Percentiles rank a stretch among this genome's conserved stretches.
Conservation (phyloP, 2,888 invertebrate species). For the Cryptus armator region DNA sequence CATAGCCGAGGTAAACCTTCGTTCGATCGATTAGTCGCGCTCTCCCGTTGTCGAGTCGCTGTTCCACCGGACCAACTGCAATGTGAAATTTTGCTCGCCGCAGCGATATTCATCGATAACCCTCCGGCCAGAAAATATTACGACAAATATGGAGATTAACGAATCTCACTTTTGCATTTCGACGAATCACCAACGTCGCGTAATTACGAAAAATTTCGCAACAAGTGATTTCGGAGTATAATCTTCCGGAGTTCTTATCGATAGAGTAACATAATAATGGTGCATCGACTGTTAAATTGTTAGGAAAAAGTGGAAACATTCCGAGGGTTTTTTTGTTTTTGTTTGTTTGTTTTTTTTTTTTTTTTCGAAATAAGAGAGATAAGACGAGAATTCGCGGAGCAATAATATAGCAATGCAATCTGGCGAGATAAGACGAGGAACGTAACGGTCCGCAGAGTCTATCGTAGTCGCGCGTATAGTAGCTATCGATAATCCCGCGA, state of each 20-base stretch:
- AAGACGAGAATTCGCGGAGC: conserved; percentile 38
- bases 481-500: conserved; percentile 70
- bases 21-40: conserved; percentile 65
- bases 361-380: neutral
- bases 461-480: conserved; percentile 54
- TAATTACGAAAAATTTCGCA: too few relatives aligned
- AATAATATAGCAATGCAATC: conserved; percentile 64
- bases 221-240: too few relatives aligned
- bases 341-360: neutral
- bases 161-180: too few relatives aligned
- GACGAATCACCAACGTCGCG: too few relatives aligned
- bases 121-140: neutral
- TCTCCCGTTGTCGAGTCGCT: conserved; percentile 55
- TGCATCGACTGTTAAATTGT: conserved; percentile 12
- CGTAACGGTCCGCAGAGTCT: conserved; percentile 48
- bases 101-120: conserved; percentile 37
- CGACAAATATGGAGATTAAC: neutral
- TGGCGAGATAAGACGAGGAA: conserved; percentile 60
- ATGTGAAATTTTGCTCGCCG: conserved; percentile 57
- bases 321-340: neutral
- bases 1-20: conserved; percentile 45
- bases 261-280: conserved; percentile 14
- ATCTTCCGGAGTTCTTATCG: neutral
- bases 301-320: neutral
- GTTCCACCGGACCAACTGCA: conserved; percentile 56